Base-by-base conservation (phyloP, 2,797 vertebrate genomes). In the Valencia hispanica region DNA sequence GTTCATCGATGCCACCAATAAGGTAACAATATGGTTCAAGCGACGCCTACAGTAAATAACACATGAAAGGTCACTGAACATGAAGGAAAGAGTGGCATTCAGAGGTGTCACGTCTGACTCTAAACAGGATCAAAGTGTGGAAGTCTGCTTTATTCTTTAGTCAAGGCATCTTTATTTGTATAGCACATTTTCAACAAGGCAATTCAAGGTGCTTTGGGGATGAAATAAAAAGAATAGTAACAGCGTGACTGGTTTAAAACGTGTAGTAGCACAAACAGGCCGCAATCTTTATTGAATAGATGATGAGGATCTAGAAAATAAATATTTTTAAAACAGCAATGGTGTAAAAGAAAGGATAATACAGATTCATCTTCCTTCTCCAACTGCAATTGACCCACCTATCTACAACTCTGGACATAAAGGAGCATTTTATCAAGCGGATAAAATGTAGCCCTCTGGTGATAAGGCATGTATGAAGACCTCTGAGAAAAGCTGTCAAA, bases 1-100 rank as follows among this genome's bases (percentile, higher is more conserved):
- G 94, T 99, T 99, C 93, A 99, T 99, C 72, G 98, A 99, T 85
- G 98, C 98, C 89, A 97, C 97, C 84, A 99, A 99, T 94, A 99
- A 99, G 97, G 98, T 98, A 93, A 83, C 92, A 71, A 25, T 18
- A 73, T 50, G 1, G 30, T 71, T 41, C 68, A 47, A 63, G 73
- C 8, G 39, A 79, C 34, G 45, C 30, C 74, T 12, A 8, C 74
- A 61, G 75, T 70, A 72, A 84, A 84, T 83, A 83, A 87, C 82
- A 74, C 75, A 1, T n/a, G 7, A 82, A 92, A 82, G 86, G 84
- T 83, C 84, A 76, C 57, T 78, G 75, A 75, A 61, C 59, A 53
- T 30, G 47, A 68, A 41, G 65, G 65, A n/a, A 68, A 43, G 65
- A 73, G 59, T 36, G 85, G 72, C 81, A 78, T 84, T 84, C 48